Base-by-base conservation (phyloP, 2,113 vertebrate species). In the Tringa solitaria region DNA sequence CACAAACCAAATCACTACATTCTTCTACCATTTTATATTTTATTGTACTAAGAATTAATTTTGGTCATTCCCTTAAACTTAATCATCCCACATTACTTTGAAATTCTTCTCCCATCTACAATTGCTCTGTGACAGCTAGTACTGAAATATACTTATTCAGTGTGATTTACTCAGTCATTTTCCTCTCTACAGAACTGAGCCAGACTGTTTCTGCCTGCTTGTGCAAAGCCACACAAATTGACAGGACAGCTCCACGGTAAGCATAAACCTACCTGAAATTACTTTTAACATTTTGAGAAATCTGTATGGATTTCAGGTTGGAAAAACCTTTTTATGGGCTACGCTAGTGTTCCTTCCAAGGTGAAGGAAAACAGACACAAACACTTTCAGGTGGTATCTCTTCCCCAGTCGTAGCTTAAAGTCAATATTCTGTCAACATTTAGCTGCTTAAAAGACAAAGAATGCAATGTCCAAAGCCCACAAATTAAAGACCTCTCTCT, bases 281-380 rank as follows among this genome's bases (percentile, higher is more conserved):
- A 82, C 41, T 53, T 68, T 37, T 17, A 78, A 73, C 48, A 8
- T 74, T 90, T 57, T 22, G 26, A 74, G 41, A 63, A 72, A 43
- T 13, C 26, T 27, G n/a, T 28, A 33, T 68, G 65, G 76, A 45
- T 68, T 73, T 46, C 75, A 82, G 46, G 28, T 33, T 63, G 86
- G 86, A 77, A 89, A 56, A 41, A 35, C 4, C 53, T 46, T 27
- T 67, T 77, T 28, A 61, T 9, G 57, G 37, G 20, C 51, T 53
- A 32, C 0, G 2, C 45, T 1, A 4, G 10, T 7, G 3, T 35
- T 77, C 80, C 45, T 50, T 73, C 77, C 57, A 1, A 0, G 39
- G 64, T 1, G 0, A 87, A 82, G 72, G 67, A 64, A 43, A 90
- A n/a, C 61, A 80, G 79, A 24, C 54, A 60, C 33, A 23, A 73